Evolutionary conservation across 2,888 invertebrate genomes (phyloP).

Genomic region (Artemia sp.): DNA sequence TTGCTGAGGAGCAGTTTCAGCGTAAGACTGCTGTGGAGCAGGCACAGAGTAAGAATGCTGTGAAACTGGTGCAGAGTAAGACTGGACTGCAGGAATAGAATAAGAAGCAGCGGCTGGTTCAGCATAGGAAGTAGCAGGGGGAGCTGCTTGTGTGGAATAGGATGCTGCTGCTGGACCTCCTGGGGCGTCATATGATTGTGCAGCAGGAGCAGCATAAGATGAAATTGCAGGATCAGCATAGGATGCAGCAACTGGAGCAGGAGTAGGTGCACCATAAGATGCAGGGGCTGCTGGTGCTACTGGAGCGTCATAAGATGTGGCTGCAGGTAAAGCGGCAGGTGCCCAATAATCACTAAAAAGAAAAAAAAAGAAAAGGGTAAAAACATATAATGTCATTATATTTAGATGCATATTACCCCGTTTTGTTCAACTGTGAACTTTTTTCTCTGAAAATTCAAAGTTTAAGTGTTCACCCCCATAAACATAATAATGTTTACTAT

Average conservation of each 20-base stretch:
- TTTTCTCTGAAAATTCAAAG: too few relatives aligned
- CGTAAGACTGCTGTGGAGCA: not conserved
- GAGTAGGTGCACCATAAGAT: not conserved
- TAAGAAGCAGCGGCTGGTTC: conserved; percentile 18
- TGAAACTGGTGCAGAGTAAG: conserved; percentile 18
- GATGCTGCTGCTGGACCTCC: conserved; percentile 17
- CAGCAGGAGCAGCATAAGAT: conserved; percentile 17
- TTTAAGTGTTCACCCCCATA: too few relatives aligned
- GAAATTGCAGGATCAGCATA: not conserved
- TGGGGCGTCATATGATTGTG: conserved; percentile 18
- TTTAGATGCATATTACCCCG: too few relatives aligned
- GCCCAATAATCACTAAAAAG: too few relatives aligned
- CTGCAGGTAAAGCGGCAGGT: not conserved
- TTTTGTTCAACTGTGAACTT: too few relatives aligned
- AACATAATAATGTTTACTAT: too few relatives aligned
- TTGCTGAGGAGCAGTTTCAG: not conserved
- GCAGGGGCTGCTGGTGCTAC: not conserved
- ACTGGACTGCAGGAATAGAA: conserved; percentile 4
- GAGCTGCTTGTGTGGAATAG: conserved; percentile 10
- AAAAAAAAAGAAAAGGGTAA: too few relatives aligned
- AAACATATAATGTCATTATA: too few relatives aligned
- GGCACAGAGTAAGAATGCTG: not conserved
- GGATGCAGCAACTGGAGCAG: conserved; percentile 14
- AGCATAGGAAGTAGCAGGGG: conserved; percentile 18
- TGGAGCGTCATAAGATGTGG: conserved; percentile 16